Conservation (phyloP, 1,140 invertebrate genomes). For the Panagrolaimus sp. region DNA sequence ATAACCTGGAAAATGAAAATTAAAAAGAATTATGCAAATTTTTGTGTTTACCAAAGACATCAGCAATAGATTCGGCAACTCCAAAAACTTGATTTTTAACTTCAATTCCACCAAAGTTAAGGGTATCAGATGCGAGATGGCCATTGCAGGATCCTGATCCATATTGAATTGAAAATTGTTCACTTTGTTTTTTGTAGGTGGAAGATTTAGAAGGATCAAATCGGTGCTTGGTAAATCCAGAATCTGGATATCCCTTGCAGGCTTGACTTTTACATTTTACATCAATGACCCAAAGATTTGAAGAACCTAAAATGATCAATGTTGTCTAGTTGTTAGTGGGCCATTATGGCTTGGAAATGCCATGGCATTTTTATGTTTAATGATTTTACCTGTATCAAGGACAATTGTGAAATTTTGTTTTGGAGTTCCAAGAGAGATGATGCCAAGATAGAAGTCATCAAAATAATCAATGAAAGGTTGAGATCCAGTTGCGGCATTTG, state of each 20-base stretch:
- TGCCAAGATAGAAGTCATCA: slow-evolving; percentile 46
- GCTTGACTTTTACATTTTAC: slow-evolving; percentile 34
- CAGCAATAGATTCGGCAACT: slow-evolving; percentile 36
- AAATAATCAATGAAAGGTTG: slow-evolving; percentile 13
- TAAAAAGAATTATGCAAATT: too few species aligned
- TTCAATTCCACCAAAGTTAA: slow-evolving; percentile 38
- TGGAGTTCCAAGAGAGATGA: slow-evolving; percentile 45
- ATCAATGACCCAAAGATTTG: slow-evolving; percentile 48
- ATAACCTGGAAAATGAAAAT: slow-evolving; percentile 14
- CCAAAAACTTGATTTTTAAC: slow-evolving; percentile 39
- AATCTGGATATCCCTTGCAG: slow-evolving; percentile 36
- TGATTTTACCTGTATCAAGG: slow-evolving; percentile 36
- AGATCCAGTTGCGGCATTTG: not conserved
- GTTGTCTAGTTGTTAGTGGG: too few species aligned
- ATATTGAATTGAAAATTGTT: slow-evolving; percentile 41
- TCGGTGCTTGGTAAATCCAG: slow-evolving; percentile 37
- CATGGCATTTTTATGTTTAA: too few species aligned
- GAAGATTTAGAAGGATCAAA: slow-evolving; percentile 38
- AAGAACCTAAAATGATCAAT: slow-evolving; percentile 22
- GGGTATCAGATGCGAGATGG: slow-evolving; percentile 29
- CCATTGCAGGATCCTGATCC: slow-evolving; percentile 41
- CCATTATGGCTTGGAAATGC: too few species aligned
- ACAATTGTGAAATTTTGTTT: slow-evolving; percentile 43
- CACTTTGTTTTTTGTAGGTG: slow-evolving; percentile 32
- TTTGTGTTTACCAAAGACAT: slow-evolving; percentile 31